Conservation (phyloP, 2,113 vertebrate genomes). For the Callopanchax toddi region DNA sequence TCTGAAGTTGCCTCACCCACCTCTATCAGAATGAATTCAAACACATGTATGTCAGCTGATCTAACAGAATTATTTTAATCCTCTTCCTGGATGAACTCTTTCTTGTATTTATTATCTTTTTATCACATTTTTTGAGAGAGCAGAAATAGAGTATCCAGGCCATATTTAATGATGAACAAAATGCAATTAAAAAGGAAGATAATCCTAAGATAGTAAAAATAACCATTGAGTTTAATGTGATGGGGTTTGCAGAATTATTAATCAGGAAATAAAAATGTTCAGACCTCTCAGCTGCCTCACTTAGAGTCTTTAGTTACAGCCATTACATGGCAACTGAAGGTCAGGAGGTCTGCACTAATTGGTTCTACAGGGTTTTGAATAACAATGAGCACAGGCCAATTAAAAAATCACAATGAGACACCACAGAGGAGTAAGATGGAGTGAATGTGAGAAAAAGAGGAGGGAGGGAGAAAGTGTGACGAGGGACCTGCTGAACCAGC, state of each 20-base stretch:
- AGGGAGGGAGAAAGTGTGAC: constrained; percentile 32
- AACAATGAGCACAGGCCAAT: constrained; percentile 82
- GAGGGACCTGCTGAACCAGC: constrained; percentile 40
- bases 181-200: constrained; percentile 72
- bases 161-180: constrained; percentile 93
- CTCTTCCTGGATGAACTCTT: too few relatives aligned
- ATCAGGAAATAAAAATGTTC: constrained; percentile 85
- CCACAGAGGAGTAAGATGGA: constrained; percentile 40
- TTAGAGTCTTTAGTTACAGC: constrained; percentile 77
- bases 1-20: too few relatives aligned
- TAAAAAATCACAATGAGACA: constrained; percentile 76
- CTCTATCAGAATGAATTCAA: too few relatives aligned
- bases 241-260: constrained; percentile 89
- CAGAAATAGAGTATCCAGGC: constrained; percentile 84
- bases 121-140: constrained; percentile 95
- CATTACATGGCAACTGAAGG: constrained; percentile 74
- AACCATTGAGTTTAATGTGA: constrained; percentile 89
- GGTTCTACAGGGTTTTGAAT: constrained; percentile 82
- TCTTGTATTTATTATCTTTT: constrained; percentile 95
- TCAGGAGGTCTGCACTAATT: constrained; percentile 84
- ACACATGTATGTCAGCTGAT: too few relatives aligned
- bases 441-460: constrained; percentile 16
- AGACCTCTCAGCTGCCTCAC: constrained; percentile 81
- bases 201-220: constrained; percentile 73
- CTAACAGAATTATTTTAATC: too few relatives aligned